Evolutionary conservation across 1,140 invertebrate genomes (phyloP), one percentile per base, ranked within the genome.

Genomic region (Drosophila seguyi): DNA sequence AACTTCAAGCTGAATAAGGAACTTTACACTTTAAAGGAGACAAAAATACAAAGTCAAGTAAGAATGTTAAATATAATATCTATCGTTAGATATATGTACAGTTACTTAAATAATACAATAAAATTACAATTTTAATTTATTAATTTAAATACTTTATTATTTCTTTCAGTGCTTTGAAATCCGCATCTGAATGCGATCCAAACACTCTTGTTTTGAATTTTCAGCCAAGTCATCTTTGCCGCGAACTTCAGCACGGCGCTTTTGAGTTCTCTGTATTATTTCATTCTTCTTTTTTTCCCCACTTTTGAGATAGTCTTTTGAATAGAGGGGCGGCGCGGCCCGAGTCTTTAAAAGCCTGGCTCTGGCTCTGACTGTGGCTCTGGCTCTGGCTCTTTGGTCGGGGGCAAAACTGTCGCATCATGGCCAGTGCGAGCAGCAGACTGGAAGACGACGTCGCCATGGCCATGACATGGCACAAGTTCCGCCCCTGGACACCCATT

Each of bases 241-340:
- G 85, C 85, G 85, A 88, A 88, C 75, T 87, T 87, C 84, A 82
- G 82, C 82, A 75, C 82, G 78, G 67, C 75, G 75, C 75, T 78
- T 76, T 78, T 78, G 63, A 66, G 48, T 59, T 69, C 38, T 75
- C 36, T 59, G 36, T 63, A 50, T 58, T 74, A 39, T 41, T 59
- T 66, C 55, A 38, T 57, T 76, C 41, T 59, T 50, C 29, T 71
- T 57, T 41, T 62, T 47, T 41, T 50, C 18, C 20, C 36, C 42
- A 60, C 38, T 50, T 75, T 61, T 39, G 22, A 55, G 60, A 76
- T 81, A 79, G 84, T 80, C 84, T 85, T 83, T 65, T 72, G 72
- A 80, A 62, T 66, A 66, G 69, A 75, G 71, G 67, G 50, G 55
- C 61, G 44, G 45, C 10, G 14, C 52, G 31, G 31, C 14, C 34